Base-by-base conservation (phyloP, 2,888 invertebrate genomes). In the Philopedon plagiatum region DNA sequence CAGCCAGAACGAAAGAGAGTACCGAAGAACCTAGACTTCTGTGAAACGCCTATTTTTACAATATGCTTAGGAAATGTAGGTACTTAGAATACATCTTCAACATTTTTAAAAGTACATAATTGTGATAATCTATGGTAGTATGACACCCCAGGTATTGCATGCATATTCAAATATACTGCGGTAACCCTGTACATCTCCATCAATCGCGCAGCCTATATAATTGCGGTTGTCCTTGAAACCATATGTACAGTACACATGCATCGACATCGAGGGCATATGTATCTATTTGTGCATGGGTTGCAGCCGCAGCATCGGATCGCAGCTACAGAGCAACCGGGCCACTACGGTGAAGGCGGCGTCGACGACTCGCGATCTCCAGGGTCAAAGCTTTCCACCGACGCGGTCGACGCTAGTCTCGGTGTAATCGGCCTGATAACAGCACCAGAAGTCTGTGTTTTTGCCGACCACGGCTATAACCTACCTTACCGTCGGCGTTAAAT, bases 161-260 rank as follows among this genome's bases (percentile, higher is more conserved):
- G 15, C 8, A 51, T 13, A 39, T n/a, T 49, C 23, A 5, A n/a
- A 11, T 5, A 11, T 41, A 49, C 19, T 32, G 21, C 74, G 64
- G 74, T 75, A 76, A 69, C 69, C 51, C 32, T 54, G 71, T 39
- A 54, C 18, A 29, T 54, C 8, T 15, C 8, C 11, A 18, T 34
- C 57, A 56, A 69, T 39, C 58, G 67, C 63, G 66, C 74, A 76
- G 75, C 80, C 80, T 77, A 80, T 78, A 79, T 81, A 80, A 80
- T 80, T 79, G 80, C 79, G 71, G 80, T 77, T 82, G 83, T 81
- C 82, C 83, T 83, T 83, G 83, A 82, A 80, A 82, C 81, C 83
- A 82, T 81, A 81, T 83, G 82, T 81, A 81, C 76, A 78, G 82
- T 81, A 81, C 76, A 78, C 79, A 81, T 78, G 79, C 80, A 80